phyloP scores from a whole-genome alignment of 2,888 invertebrate species.

The Andrena fulva region DNA sequence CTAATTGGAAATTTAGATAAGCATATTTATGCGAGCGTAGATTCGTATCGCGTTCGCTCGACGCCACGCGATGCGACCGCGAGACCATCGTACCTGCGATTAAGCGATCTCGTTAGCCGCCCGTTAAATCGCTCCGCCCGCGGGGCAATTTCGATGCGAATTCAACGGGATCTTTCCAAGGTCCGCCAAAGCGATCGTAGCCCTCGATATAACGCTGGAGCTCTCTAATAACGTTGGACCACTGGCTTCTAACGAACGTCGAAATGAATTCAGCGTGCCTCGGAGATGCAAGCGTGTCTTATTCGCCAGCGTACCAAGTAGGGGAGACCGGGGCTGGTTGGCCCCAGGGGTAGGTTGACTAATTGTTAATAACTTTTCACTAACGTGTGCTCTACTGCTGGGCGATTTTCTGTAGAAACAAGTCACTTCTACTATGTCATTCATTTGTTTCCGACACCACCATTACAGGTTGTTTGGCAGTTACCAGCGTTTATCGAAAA shows the following conservation, averaged over 20 bases:
- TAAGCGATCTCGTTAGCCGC: slow-evolving; percentile 28
- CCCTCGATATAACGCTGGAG: neutral
- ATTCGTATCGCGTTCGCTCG: slow-evolving; percentile 52
- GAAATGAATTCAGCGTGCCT: neutral
- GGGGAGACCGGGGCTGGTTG: no score
- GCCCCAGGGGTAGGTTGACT: no score
- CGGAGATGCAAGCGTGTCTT: neutral
- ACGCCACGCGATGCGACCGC: slow-evolving; percentile 38
- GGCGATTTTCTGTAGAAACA: no score
- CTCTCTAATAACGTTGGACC: neutral
- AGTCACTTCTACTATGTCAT: no score
- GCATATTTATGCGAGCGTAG: slow-evolving; percentile 47
- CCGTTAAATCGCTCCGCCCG: neutral
- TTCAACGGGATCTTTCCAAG: neutral
- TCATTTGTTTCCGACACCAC: no score
- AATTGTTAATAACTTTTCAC: no score
- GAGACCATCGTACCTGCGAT: slow-evolving; percentile 1
- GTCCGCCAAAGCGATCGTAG: neutral
- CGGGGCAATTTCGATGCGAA: neutral
- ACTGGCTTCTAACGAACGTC: neutral
- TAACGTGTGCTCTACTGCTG: no score
- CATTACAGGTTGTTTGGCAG: no score
- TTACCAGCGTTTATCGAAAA: no score
- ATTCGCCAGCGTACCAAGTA: neutral
- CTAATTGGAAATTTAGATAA: slow-evolving; percentile 72